phyloP scores from a whole-genome alignment of 2,888 invertebrate species.

The Chironomus riparius region DNA sequence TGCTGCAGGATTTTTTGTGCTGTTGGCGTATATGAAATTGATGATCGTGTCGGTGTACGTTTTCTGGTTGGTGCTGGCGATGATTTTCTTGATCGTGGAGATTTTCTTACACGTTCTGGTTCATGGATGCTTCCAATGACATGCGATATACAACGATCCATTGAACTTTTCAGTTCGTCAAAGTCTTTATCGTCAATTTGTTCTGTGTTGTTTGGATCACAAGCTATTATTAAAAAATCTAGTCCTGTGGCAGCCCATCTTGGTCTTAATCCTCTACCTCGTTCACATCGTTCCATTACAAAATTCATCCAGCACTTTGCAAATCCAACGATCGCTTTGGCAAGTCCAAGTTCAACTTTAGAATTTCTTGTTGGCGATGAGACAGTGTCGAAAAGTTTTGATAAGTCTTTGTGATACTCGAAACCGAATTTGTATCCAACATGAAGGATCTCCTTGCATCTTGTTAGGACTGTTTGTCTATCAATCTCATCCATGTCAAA shows the following conservation, averaged over 20 bases:
- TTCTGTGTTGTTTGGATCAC: conserved; percentile 73
- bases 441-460: conserved; percentile 67
- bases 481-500: conserved; percentile 43
- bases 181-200: conserved; percentile 70
- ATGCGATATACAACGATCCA: conserved; percentile 81
- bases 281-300: conserved; percentile 73
- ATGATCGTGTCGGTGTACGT: conserved; percentile 42
- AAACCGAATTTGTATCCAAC: conserved; percentile 86
- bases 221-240: conserved; percentile 76
- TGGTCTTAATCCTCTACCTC: conserved; percentile 69
- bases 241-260: conserved; percentile 85
- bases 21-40: conserved; percentile 36
- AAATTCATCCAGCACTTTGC: conserved; percentile 85
- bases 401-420: conserved; percentile 54
- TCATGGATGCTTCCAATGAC: conserved; percentile 61
- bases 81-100: conserved; percentile 41
- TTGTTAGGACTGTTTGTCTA: conserved; percentile 50
- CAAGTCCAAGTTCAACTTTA: conserved; percentile 43
- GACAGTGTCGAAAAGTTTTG: conserved; percentile 44
- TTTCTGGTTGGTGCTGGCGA: conserved; percentile 38
- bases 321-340: conserved; percentile 55
- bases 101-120: conserved; percentile 41
- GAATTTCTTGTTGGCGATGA: conserved; percentile 41
- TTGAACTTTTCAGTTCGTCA: conserved; percentile 63
- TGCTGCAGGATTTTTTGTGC: conserved; percentile 39